Base-by-base conservation (phyloP, 2,888 invertebrate species). In the Schizaphis graminum region DNA sequence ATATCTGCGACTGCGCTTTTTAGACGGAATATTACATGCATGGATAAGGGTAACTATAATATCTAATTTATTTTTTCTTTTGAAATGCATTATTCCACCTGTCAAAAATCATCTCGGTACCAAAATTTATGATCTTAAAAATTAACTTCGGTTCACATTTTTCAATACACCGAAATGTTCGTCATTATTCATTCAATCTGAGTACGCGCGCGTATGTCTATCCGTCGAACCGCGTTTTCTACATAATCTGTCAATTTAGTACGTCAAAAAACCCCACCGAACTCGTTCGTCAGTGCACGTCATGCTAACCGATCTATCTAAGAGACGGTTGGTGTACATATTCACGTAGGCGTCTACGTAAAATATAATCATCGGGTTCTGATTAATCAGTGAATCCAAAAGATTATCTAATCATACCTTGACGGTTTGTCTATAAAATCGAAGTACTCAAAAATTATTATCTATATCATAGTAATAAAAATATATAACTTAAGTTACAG, bases 171-270 rank as follows among this genome's bases (percentile, higher is more conserved):
- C 77, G 13, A 44, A 41, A 3, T 26, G 26, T 89, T 56, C 11
- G 26, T 89, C 56, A 89, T 88, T 89, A 89, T 89, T 57, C 57
- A 56, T 89, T 41, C 56, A 28, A 89, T 41, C 56, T 41, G 35
- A 53, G 53, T 26, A 35, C 47, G 44, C 0, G 8, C 28, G 13
- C 57, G 61, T 85, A 85, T 13, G n/a, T 13, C 16, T 56, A 91
- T 85, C 77, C 85, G 11, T n/a, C 53, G 11, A 84, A 84, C 28
- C 44, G 11, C 16, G 57, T 85, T 28, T 56, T n/a, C 85, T n/a
- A 24, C 85, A 85, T 24, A 85, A 91, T 91, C 56, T 56, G 41
- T 91, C 85, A 84, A 85, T 85, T 91, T 44, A 41, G 24, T 21
- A 49, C 77, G 41, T 77, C 77, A 26, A 77, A 16, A 41, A 91